Evolutionary conservation across 2,113 vertebrate genomes (phyloP), one percentile per base, ranked within the genome.

Genomic region (Muntiacus reevesi): DNA sequence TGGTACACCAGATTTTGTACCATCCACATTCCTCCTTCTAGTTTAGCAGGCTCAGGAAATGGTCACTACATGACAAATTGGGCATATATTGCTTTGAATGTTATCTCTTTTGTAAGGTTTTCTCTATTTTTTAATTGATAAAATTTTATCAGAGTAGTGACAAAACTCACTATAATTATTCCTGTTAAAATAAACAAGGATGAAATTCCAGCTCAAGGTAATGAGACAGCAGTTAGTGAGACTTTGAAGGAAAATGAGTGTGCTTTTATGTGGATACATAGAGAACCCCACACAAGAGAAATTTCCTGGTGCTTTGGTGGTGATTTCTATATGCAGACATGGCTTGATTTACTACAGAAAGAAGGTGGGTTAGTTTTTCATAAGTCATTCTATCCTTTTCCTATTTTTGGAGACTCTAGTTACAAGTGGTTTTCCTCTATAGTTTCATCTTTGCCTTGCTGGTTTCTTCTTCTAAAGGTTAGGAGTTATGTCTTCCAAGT

Each of bases 361-460:
- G n/a, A 50, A 23, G 8, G 17, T 36, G 28, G 15, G 1, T 2
- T 25, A 3, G 7, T 36, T 54, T 5, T 36, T 30, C 13, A 2
- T 12, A 15, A 33, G 9, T 50, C 17, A 19, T 84, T 52, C 25
- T n/a, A 2, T 6, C 43, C 1, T 23, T 40, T 27, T 33, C 21
- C 14, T 16, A 1, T 9, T 52, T 82, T 21, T 7, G 52, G 30
- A 7, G 4, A 13, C 6, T 59, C 17, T 16, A 21, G 14, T 45
- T 45, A 36, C 6, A 14, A 45, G 30, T 27, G 12, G 17, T 13
- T 45, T n/a, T n/a, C 11, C 6, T 54, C 33, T 54, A 21, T 50
- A 21, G 54, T 82, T 82, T n/a, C 6, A 23, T n/a, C 30, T 82
- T 52, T 14, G 11, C 11, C 50, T 23, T 7, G 12, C 33, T 30